These are phyloP conservation scores for Gisinianus flammeolus DNA, from an alignment of 2,888 invertebrate species.

Conservation along the genomic window DNA sequence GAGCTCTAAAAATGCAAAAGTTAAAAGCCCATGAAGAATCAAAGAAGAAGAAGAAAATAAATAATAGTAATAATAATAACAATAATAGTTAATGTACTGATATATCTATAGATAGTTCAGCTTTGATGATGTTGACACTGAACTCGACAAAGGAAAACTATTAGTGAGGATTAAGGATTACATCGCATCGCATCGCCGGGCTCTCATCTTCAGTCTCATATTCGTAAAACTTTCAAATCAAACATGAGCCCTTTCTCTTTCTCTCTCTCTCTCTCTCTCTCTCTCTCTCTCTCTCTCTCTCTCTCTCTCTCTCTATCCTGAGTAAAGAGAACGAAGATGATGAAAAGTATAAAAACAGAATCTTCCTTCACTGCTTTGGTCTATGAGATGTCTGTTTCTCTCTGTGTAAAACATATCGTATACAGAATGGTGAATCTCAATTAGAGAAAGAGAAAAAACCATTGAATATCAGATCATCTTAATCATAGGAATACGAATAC, in stretches of 20 bases:
- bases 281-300: no score
- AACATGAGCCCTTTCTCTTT: slow-evolving; percentile 29
- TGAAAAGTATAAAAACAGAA: no score
- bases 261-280: no score
- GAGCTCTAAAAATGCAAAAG: slow-evolving; percentile 25
- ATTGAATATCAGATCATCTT: not conserved
- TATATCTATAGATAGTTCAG: slow-evolving; percentile 17
- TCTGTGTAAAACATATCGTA: no score
- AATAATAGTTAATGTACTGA: no score
- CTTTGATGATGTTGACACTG: slow-evolving; percentile 7
- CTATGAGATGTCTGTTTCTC: no score
- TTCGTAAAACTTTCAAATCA: slow-evolving; percentile 28
- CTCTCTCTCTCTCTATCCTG: no score
- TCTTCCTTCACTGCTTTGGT: no score
- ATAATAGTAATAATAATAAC: no score
- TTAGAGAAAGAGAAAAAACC: not conserved
- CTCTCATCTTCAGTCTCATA: slow-evolving; percentile 17
- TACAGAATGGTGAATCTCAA: slow-evolving; percentile 11
- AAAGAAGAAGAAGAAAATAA: no score
- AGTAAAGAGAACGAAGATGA: no score
- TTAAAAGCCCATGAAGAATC: slow-evolving; percentile 3
- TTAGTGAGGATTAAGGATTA: not conserved
- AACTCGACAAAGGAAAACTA: slow-evolving; percentile 6
- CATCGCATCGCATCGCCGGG: not conserved
- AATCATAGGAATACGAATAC: no score